A percentile compares a stretch with the other conserved stretches of the same genome.
phyloP scores from a whole-genome alignment of 1,140 invertebrate species.

The Mactra quadrangularis region DNA sequence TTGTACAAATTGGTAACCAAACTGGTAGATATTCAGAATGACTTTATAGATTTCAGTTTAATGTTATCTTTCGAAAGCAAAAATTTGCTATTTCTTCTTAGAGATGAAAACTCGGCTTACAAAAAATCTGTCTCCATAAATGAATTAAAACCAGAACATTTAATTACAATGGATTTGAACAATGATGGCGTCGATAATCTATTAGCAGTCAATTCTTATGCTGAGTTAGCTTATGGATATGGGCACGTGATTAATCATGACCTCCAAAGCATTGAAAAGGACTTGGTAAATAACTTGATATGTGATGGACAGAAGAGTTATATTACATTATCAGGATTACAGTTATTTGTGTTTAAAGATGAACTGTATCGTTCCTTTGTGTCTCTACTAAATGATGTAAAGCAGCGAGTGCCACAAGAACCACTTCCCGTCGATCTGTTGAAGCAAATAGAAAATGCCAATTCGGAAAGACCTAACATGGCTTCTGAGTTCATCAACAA shows the following conservation, averaged over 20 bases:
- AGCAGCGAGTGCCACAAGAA: slow-evolving; percentile 9
- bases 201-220: slow-evolving; percentile 12
- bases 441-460: not conserved
- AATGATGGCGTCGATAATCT: not conserved
- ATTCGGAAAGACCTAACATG: slow-evolving; percentile 13
- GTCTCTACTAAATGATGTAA: slow-evolving; percentile 14
- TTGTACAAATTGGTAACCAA: slow-evolving; percentile 22
- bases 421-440: slow-evolving; percentile 18
- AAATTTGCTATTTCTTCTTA: slow-evolving; percentile 27
- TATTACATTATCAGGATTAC: slow-evolving; percentile 1
- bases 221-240: slow-evolving; percentile 26
- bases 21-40: slow-evolving; percentile 39
- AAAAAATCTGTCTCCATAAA: not conserved
- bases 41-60: slow-evolving; percentile 22
- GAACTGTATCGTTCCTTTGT: slow-evolving; percentile 41
- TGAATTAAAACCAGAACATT: slow-evolving; percentile 33
- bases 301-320: not conserved
- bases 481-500: slow-evolving; percentile 28
- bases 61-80: slow-evolving; percentile 5
- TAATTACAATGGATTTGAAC: not conserved
- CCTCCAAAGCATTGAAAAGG: slow-evolving; percentile 51
- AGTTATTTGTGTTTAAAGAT: slow-evolving; percentile 47
- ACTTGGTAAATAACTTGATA: slow-evolving; percentile 2
- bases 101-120: not conserved
- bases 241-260: slow-evolving; percentile 30